Conservation (phyloP, 2,888 invertebrate species). For the Andrena bucephala region DNA sequence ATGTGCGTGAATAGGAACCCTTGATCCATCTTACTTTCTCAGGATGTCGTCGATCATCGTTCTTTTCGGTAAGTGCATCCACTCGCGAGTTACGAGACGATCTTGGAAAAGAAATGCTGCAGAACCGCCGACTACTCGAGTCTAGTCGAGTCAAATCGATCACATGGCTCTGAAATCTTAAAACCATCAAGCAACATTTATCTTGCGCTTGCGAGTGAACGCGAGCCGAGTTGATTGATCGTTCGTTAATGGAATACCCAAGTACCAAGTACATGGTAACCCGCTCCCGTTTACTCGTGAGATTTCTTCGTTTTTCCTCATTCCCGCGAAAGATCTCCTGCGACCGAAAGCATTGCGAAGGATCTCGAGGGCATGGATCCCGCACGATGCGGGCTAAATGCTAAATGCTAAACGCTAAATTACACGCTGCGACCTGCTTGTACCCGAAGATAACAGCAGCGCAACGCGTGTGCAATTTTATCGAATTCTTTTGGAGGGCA, state of each 20-base stretch:
- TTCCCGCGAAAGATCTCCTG: no score
- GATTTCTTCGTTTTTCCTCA: no score
- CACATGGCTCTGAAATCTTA: not conserved
- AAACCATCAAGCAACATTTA: no score
- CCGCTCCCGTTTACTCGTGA: no score
- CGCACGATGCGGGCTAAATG: slow-evolving; percentile 34
- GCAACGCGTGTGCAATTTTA: no score
- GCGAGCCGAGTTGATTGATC: no score
- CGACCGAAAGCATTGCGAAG: not conserved
- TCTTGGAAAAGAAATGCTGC: not conserved
- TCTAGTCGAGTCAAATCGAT: not conserved
- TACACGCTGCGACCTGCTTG: not conserved
- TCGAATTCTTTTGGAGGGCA: no score
- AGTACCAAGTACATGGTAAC: no score
- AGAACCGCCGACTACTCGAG: not conserved
- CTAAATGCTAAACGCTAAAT: not conserved
- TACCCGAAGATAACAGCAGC: no score
- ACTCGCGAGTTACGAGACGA: not conserved
- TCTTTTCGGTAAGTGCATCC: slow-evolving; percentile 71
- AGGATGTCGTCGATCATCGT: slow-evolving; percentile 72
- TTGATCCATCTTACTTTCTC: slow-evolving; percentile 45
- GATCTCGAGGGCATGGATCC: slow-evolving; percentile 6
- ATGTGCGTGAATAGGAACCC: slow-evolving; percentile 65
- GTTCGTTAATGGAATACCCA: no score
- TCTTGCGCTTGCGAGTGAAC: no score